Percentiles rank a stretch among this genome's conserved stretches.
These are phyloP conservation scores for Adela reaumurella DNA, from an alignment of 2,888 invertebrate species.

Conservation along the genomic window DNA sequence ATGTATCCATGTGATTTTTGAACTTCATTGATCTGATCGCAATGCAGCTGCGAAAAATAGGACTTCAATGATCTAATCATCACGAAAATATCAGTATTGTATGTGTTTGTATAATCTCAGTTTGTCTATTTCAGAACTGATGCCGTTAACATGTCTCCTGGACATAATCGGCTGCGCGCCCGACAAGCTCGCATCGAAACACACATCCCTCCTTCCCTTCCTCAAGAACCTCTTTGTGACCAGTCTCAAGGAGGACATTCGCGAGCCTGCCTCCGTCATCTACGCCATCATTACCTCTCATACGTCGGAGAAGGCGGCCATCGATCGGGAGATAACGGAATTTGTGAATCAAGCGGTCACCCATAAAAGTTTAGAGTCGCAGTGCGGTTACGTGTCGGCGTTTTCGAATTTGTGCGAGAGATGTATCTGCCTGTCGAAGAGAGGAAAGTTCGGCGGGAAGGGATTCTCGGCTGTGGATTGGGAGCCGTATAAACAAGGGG, in stretches of 20 bases:
- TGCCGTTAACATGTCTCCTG: conserved; percentile 70
- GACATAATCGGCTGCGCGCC: conserved; percentile 84
- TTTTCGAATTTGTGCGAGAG: conserved; percentile 69
- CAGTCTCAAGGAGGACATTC: conserved; percentile 69
- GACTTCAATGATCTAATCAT: too few species aligned
- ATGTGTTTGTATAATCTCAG: too few species aligned
- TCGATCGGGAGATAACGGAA: conserved; percentile 49
- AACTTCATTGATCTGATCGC: too few species aligned
- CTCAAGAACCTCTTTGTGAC: conserved; percentile 62
- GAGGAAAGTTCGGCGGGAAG: conserved; percentile 33
- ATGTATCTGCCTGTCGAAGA: conserved; percentile 51
- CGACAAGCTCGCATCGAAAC: conserved; percentile 60
- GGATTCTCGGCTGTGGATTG: conserved; percentile 47
- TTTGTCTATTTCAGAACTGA: conserved; percentile 45
- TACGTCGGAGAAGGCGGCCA: conserved; percentile 46
- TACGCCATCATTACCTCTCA: conserved; percentile 69
- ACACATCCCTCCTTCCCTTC: conserved; percentile 63
- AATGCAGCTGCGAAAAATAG: too few species aligned
- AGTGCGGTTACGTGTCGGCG: conserved; percentile 74
- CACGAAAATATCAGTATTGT: too few species aligned
- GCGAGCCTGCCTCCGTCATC: conserved; percentile 69
- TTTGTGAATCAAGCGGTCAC: conserved; percentile 47
- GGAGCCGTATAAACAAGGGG: conserved; percentile 57
- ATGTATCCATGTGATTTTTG: too few species aligned
- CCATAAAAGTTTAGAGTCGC: conserved; percentile 65